Percentiles rank a stretch among this genome's conserved stretches.
phyloP scores from a whole-genome alignment of 2,888 invertebrate genomes.

The Watsonalla binaria region DNA sequence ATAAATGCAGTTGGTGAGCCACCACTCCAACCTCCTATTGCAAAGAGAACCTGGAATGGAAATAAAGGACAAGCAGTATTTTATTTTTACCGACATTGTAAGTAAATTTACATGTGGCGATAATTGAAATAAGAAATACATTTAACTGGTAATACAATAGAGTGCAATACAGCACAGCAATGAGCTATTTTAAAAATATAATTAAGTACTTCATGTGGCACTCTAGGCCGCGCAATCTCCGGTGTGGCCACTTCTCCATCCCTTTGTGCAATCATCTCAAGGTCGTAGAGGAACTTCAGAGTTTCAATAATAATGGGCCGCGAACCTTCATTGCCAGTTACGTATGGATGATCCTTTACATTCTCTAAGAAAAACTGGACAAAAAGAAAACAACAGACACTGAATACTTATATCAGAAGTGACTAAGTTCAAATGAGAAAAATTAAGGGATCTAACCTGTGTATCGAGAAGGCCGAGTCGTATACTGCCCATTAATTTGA shows the following conservation, averaged over 20 bases:
- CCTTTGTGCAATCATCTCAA: slow-evolving; percentile 90
- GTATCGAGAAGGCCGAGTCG: slow-evolving; percentile 91
- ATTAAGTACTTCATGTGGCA: slow-evolving; percentile 88
- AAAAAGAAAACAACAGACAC: slow-evolving; percentile 11
- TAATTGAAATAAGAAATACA: not conserved
- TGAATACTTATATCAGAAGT: slow-evolving; percentile 1
- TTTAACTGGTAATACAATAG: not conserved
- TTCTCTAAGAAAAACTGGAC: slow-evolving; percentile 91
- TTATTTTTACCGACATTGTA: not conserved
- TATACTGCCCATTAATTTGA: slow-evolving; percentile 88
- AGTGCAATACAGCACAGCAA: too few relatives aligned
- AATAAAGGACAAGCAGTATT: not conserved
- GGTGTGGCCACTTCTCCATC: slow-evolving; percentile 91
- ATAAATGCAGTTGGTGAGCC: slow-evolving; percentile 87
- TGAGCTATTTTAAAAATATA: too few relatives aligned
- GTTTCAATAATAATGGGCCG: slow-evolving; percentile 94
- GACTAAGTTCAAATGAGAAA: not conserved
- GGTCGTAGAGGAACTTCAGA: slow-evolving; percentile 92
- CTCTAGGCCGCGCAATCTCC: slow-evolving; percentile 88
- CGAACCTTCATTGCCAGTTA: slow-evolving; percentile 89
- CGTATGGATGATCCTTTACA: slow-evolving; percentile 92
- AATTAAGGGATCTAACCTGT: slow-evolving; percentile 54
- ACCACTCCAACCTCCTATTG: slow-evolving; percentile 78
- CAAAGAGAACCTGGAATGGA: slow-evolving; percentile 83
- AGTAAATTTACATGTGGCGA: not conserved